Percentiles rank a stretch among this genome's conserved stretches.
phyloP scores from a whole-genome alignment of 2,888 invertebrate genomes.

The Leptinotarsa rubiginosa region DNA sequence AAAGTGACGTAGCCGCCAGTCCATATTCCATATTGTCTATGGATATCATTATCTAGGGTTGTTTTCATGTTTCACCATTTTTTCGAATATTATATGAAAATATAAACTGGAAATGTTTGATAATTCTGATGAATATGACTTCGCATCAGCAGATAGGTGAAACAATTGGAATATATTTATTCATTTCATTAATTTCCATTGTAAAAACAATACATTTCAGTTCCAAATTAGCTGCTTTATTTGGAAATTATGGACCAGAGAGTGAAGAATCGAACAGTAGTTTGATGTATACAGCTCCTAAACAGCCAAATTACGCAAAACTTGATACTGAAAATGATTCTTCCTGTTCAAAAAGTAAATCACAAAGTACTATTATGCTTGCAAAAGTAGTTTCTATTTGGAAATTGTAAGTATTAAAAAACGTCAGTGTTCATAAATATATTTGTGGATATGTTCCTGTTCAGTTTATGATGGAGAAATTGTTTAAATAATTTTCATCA shows the following conservation, averaged over 20 bases:
- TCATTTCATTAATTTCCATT: no score
- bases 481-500: no score
- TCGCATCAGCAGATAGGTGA: slow-evolving; percentile 54
- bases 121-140: slow-evolving; percentile 57
- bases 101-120: slow-evolving; percentile 46
- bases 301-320: slow-evolving; percentile 53
- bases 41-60: no score
- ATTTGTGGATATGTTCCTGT: no score
- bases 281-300: slow-evolving; percentile 58
- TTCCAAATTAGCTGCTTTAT: slow-evolving; percentile 56
- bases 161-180: slow-evolving; percentile 16
- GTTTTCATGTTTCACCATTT: background rate
- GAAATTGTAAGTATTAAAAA: slow-evolving; percentile 54
- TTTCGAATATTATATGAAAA: background rate
- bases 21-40: no score
- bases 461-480: no score
- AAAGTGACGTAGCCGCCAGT: no score
- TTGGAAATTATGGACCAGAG: slow-evolving; percentile 43
- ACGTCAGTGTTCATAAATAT: no score
- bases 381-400: slow-evolving; percentile 55
- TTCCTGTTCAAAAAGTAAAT: slow-evolving; percentile 37
- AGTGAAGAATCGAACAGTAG: slow-evolving; percentile 40
- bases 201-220: slow-evolving; percentile 43
- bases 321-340: slow-evolving; percentile 33
- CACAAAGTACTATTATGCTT: slow-evolving; percentile 51